Conservation (phyloP, 2,113 vertebrate genomes). For the Erythrocercus mccallii region DNA sequence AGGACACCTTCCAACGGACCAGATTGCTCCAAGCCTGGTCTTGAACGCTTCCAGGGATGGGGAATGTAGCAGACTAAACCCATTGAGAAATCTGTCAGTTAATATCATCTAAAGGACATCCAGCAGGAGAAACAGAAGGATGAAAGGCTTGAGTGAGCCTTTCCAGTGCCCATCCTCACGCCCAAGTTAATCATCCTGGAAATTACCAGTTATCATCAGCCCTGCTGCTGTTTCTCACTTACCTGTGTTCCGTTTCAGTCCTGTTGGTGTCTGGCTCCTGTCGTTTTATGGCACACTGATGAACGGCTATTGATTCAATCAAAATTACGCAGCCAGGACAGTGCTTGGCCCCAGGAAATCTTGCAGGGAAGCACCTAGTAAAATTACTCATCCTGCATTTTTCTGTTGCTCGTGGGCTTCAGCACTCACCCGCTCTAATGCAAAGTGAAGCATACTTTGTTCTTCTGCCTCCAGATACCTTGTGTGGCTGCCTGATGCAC, state of each 20-base stretch:
- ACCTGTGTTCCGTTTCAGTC: not conserved
- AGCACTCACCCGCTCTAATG: constrained; percentile 2
- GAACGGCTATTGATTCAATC: constrained; percentile 18
- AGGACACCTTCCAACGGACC: not conserved
- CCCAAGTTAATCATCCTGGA: not conserved
- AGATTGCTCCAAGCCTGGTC: not conserved
- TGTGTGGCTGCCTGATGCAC: constrained; percentile 21
- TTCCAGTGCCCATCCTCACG: not conserved
- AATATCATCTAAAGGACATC: not conserved
- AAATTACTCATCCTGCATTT: constrained; percentile 57
- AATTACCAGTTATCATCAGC: not conserved
- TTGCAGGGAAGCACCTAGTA: constrained; percentile 20
- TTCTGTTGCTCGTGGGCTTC: constrained; percentile 55
- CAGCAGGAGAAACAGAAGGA: not conserved
- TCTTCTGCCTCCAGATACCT: constrained; percentile 62
- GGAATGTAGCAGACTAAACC: not conserved
- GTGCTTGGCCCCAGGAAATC: constrained; percentile 29
- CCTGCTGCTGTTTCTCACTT: not conserved
- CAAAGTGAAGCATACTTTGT: constrained; percentile 66
- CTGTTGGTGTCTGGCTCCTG: constrained; percentile 23
- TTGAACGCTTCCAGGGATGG: not conserved
- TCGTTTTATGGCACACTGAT: not conserved
- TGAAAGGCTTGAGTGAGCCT: not conserved
- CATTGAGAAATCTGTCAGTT: not conserved
- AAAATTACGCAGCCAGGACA: not conserved